A percentile compares a stretch with the other conserved stretches of the same genome.
These are phyloP conservation scores for Arothron firmamentum DNA, from an alignment of 2,113 vertebrate genomes.

Conservation along the genomic window DNA sequence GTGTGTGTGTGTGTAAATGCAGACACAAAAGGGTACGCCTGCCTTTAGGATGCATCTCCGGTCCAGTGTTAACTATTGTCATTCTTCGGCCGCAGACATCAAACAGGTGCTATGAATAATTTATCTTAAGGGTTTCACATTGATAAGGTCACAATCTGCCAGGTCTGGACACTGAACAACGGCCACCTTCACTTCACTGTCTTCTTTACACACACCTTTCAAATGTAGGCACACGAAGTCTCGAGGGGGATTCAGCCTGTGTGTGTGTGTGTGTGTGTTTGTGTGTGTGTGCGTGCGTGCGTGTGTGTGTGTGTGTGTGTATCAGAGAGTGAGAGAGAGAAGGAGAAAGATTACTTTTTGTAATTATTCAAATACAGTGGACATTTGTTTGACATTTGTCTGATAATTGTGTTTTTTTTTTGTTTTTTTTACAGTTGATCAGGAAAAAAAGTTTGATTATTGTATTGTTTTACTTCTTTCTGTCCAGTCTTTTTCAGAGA, in stretches of 20 bases:
- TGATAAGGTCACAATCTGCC: slow-evolving; percentile 77
- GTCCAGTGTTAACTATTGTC: slow-evolving; percentile 59
- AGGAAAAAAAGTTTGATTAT: background rate
- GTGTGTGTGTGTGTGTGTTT: background rate
- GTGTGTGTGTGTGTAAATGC: background rate
- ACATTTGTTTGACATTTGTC: background rate
- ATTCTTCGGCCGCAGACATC: slow-evolving; percentile 70
- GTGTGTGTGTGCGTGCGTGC: background rate
- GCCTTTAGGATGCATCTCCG: slow-evolving; percentile 53
- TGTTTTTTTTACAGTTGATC: background rate
- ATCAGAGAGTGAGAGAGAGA: background rate
- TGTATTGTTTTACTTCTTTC: too few relatives aligned
- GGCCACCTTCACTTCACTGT: slow-evolving; percentile 55
- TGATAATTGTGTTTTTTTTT: background rate
- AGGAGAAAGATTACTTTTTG: background rate
- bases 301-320: slow-evolving; percentile 1
- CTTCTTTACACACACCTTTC: slow-evolving; percentile 18
- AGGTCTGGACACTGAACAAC: slow-evolving; percentile 63
- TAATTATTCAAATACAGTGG: slow-evolving; percentile 7
- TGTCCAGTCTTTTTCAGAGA: too few relatives aligned
- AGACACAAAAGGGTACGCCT: background rate
- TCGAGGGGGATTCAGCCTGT: slow-evolving; percentile 14
- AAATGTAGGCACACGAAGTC: slow-evolving; percentile 3
- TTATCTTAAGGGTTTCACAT: slow-evolving; percentile 70
- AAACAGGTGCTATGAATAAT: slow-evolving; percentile 75